Base-by-base conservation (phyloP, 2,888 invertebrate genomes). In the Mermis nigrescens region DNA sequence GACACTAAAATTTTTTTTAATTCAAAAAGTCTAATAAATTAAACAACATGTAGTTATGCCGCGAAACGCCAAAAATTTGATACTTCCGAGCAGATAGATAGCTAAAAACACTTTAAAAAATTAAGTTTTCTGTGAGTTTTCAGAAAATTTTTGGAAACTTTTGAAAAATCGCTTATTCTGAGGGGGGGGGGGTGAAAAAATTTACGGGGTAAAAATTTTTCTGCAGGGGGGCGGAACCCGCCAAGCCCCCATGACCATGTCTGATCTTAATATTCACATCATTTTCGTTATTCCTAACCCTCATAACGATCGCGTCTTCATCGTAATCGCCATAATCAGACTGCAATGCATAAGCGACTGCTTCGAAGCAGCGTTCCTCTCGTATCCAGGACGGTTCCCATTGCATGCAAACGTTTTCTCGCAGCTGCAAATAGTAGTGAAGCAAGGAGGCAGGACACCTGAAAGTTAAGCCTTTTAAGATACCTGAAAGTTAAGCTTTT, bases 381-480 rank as follows among this genome's bases (percentile, higher is more conserved):
- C 71, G 77, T 22, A 74, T 69, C 2, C 68, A 65, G 60, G 69
- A 68, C n/a, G 63, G 64, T 7, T 65, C 63, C 69, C 69, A 69
- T 63, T 75, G 75, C 61, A 71, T 69, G 61, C 80, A 76, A 61
- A 82, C 79, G 77, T 95, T 95, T 76, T 87, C 83, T 64, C 88
- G 84, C 73, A 95, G 78, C 78, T 95, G 94, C 68, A 88, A 80
- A 77, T 90, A 95, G 76, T 94, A 95, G 72, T 91, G 84, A 74
- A 88, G 87, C 61, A 89, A 80, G 58, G 90, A 87, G 67, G 85
- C 82, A 71, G 88, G 88, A 79, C 92, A 90, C 76, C 82, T 80
- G 62, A 61, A 68, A 61, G n/a, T n/a, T n/a, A n/a, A n/a, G n/a
- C n/a, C n/a, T n/a, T n/a, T n/a, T n/a, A n/a, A n/a, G n/a, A n/a